Evolutionary conservation across 2,888 invertebrate genomes (phyloP).

Genomic region (Eristalis tenax): DNA sequence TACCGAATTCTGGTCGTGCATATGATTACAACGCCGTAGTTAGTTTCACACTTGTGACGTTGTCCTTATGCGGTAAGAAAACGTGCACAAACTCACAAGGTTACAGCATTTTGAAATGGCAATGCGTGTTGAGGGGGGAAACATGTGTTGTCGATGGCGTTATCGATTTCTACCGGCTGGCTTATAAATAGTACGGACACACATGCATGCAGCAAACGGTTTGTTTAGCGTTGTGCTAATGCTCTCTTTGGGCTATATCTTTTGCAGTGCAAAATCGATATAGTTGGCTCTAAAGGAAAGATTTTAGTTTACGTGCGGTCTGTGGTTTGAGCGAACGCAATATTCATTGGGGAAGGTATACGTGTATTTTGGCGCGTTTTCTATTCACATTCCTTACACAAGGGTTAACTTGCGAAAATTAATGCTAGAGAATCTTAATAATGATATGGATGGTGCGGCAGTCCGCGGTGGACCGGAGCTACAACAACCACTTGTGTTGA

Average conservation of each 20-base stretch:
- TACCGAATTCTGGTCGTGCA: neutral
- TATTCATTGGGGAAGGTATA: neutral
- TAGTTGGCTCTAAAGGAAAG: conserved; percentile 5
- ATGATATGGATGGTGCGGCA: too few relatives aligned
- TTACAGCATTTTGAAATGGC: conserved; percentile 16
- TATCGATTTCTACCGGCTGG: conserved; percentile 42
- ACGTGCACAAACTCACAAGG: conserved; percentile 18
- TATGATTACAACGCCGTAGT: neutral
- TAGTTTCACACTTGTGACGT: conserved; percentile 14
- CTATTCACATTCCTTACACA: too few relatives aligned
- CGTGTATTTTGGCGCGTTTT: neutral
- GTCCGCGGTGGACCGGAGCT: too few relatives aligned
- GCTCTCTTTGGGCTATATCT: conserved; percentile 21
- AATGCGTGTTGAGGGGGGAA: neutral
- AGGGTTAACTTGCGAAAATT: too few relatives aligned
- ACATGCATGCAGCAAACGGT: neutral
- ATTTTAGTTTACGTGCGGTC: conserved; percentile 21
- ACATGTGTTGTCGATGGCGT: conserved; percentile 22
- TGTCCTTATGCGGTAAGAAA: conserved; percentile 29
- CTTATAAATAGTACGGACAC: conserved; percentile 32
- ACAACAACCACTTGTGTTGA: too few relatives aligned
- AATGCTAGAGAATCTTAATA: too few relatives aligned
- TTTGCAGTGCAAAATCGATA: conserved; percentile 1
- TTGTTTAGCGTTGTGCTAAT: conserved; percentile 1
- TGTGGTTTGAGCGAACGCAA: conserved; percentile 31